Conservation (phyloP, 2,797 vertebrate species). For the Chelidonichthys spinosus region DNA sequence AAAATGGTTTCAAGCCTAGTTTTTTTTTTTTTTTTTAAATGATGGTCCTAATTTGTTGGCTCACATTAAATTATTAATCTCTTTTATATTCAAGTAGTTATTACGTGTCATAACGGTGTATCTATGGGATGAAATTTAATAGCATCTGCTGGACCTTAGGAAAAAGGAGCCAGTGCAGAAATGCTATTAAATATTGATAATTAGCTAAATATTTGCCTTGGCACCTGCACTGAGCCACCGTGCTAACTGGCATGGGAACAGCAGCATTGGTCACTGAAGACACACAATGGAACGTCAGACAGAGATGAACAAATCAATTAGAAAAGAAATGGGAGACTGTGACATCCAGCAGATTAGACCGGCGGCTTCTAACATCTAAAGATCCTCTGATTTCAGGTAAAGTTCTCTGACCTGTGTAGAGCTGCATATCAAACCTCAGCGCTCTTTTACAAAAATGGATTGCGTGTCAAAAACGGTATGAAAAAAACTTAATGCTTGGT, state of each 20-base stretch:
- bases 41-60: constrained; percentile 99
- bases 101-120: constrained; percentile 99
- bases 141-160: constrained; percentile 98
- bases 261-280: constrained; percentile 74
- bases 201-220: constrained; percentile 99
- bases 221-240: constrained; percentile 90
- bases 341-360: constrained; percentile 14
- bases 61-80: constrained; percentile 99
- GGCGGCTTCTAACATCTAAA: background rate
- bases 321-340: constrained; percentile 24
- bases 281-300: constrained; percentile 47
- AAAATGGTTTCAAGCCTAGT: constrained; percentile 96
- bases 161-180: constrained; percentile 90
- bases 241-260: constrained; percentile 88
- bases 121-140: constrained; percentile 99
- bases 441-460: background rate
- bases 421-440: background rate
- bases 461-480: background rate
- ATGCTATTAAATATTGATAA: constrained; percentile 99
- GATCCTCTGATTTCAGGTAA: background rate
- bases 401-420: background rate
- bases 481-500: background rate
- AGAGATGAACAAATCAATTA: constrained; percentile 67
- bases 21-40: constrained; percentile 88
- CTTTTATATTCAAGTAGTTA: constrained; percentile 99